A percentile compares a stretch with the other conserved stretches of the same genome.
Conservation (phyloP, 2,113 vertebrate species). For the crab-eating macaque (Macaca fascicularis) region DNA sequence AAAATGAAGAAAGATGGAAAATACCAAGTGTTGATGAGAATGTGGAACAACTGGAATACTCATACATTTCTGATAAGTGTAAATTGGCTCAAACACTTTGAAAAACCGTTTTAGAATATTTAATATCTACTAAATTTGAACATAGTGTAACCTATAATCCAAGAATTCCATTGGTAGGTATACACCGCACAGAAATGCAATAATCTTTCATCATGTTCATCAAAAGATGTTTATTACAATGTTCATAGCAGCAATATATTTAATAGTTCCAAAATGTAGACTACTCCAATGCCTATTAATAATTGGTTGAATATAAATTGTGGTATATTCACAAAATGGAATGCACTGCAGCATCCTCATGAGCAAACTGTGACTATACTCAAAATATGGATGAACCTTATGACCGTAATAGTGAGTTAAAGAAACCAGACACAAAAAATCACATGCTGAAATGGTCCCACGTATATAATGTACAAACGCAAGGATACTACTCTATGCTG, state of each 20-base stretch:
- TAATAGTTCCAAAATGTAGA: neutral
- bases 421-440: neutral
- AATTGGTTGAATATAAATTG: neutral
- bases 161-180: neutral
- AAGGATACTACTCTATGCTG: neutral
- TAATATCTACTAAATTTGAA: neutral
- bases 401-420: neutral
- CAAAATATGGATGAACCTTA: neutral
- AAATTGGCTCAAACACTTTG: neutral
- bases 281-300: neutral
- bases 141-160: neutral
- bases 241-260: neutral
- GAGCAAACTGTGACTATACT: neutral
- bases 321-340: neutral
- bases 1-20: neutral
- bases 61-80: neutral
- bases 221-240: neutral
- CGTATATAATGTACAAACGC: neutral
- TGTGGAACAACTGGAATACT: neutral
- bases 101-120: neutral
- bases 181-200: neutral
- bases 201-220: neutral
- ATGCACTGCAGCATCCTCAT: neutral
- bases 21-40: neutral
- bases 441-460: neutral